phyloP scores from a whole-genome alignment of 2,113 vertebrate species.

The Macrotus californicus region DNA sequence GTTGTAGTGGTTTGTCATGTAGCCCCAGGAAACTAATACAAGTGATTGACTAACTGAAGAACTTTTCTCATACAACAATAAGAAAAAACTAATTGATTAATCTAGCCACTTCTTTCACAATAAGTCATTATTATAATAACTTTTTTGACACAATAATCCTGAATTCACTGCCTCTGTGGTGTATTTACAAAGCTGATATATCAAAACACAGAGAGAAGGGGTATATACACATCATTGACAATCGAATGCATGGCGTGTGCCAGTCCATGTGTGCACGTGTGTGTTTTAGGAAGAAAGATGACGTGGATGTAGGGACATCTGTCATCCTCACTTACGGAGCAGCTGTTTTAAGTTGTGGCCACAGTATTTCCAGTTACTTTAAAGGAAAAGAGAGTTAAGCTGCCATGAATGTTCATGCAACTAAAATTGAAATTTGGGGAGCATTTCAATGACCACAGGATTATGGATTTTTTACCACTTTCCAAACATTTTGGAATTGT shows the following conservation, averaged over 20 bases:
- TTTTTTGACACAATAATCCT: background rate
- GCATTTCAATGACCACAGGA: background rate
- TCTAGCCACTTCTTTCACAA: background rate
- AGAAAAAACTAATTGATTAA: background rate
- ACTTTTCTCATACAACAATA: background rate
- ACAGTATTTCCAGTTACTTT: background rate
- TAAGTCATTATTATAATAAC: background rate
- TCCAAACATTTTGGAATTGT: slow-evolving; percentile 37
- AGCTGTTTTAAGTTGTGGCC: background rate
- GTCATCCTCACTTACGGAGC: background rate
- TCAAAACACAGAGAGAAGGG: background rate
- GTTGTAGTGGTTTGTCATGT: background rate
- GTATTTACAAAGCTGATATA: background rate
- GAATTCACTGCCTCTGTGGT: background rate
- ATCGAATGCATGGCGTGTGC: background rate
- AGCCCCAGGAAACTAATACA: background rate
- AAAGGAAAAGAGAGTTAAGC: background rate
- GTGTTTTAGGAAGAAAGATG: background rate
- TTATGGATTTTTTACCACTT: slow-evolving; percentile 23
- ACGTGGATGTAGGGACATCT: background rate
- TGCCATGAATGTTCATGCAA: background rate
- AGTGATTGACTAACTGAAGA: background rate
- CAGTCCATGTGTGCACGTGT: rapidly evolving
- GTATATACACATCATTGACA: rapidly evolving
- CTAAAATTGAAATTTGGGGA: slow-evolving; percentile 26